Evolutionary conservation across 2,797 vertebrate species (phyloP), one percentile per base, ranked within the genome.

Genomic region (Mormyrus hasselquistii): DNA sequence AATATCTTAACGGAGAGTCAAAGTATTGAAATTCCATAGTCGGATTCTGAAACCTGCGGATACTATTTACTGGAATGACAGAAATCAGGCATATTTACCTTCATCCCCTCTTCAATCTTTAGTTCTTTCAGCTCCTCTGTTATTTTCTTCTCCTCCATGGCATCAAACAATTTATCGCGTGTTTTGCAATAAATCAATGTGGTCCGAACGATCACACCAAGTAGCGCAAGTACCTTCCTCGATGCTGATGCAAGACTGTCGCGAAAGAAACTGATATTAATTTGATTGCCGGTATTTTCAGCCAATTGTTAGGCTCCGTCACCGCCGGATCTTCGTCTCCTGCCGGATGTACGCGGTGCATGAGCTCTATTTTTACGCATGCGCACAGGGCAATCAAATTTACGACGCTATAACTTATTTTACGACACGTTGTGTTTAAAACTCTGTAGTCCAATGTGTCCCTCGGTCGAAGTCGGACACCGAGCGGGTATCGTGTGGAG

Each of bases 61-160:
- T 50, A n/a, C 47, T 25, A 8, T 22, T 84, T 50, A 84, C 47
- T 49, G 41, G 41, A 49, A 50, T 84, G 2, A 84, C 7, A 84
- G 47, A 84, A 50, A 84, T 41, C 16, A 50, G 19, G 19, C 1
- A 62, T 0, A 50, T 2, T 73, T 93, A 96, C 96, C 95, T 95
- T 94, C 89, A 95, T 95, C 4, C 89, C 92, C 4, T 90, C 93
- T 22, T 91, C 76, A 62, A 97, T 90, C 86, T 95, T 88, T 89
- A 97, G 9, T 47, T 93, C 92, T 79, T 94, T 95, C 93, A 96
- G 93, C 89, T 95, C 94, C 62, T 95, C 93, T 65, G 89, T 92
- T 14, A 96, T 91, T 29, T 89, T 62, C 16, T 94, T 92, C 9
- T 94, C 95, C 16, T 95, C 91, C 96, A 96, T 4, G 16, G 50